Evolutionary conservation across 2,113 vertebrate species (phyloP), one percentile per base, ranked within the genome.

Genomic region (Neogobius melanostomus): DNA sequence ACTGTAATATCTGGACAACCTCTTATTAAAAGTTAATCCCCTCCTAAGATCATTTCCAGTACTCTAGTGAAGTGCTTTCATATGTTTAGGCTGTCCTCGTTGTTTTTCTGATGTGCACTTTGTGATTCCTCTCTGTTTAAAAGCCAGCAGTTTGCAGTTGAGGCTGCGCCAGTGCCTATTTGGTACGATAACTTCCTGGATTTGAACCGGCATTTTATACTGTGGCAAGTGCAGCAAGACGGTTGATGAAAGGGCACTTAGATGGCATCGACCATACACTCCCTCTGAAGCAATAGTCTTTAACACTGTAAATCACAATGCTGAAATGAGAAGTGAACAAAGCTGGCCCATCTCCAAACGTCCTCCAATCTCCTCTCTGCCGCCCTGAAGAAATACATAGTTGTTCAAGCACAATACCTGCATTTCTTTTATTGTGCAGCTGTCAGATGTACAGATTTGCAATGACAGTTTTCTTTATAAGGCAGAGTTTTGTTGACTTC

Each of bases 161-260:
- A 51, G 17, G 54, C 66, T 42, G 61, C 72, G 61, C 42, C 49
- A 62, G 6, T 65, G 11, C 61, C 16, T 48, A 63, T 68, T 64
- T 54, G 16, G 64, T 11, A 57, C 28, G 8, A 14, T 28, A 44
- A 65, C 54, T 44, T 49, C 52, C 59, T 63, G 17, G 21, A 60
- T 60, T 52, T 47, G 11, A 11, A 45, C 12, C 7, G 8, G 9
- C 15, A 61, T 61, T 45, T 61, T 43, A 42, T 43, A 60, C 57
- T n/a, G 42, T 44, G 59, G n/a, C 42, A 61, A 61, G 42, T 45
- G 42, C 59, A 61, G 59, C 42, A 45, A 10, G 14, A 61, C 42
- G 59, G 42, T 61, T 61, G 42, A 61, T 61, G 59, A 61, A 61
- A 61, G 42, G 36, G 42, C 59, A 45, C 15, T 61, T 45, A 61